These are phyloP conservation scores for Vollenhovia emeryi DNA, from an alignment of 1,140 invertebrate species.

Conservation along the genomic window DNA sequence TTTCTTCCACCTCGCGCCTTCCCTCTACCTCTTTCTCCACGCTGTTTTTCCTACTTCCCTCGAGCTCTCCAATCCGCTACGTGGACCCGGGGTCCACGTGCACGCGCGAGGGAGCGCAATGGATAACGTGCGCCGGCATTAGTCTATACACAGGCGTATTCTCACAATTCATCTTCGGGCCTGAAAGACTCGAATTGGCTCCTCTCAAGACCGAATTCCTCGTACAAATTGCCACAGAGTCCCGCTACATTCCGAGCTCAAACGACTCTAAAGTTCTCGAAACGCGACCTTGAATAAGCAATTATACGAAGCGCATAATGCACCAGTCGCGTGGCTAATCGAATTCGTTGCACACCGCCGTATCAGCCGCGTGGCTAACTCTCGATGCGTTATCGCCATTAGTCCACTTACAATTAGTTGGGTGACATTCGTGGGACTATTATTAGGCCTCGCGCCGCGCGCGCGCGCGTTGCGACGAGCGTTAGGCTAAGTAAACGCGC, in stretches of 20 bases:
- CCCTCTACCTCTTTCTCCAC: conserved; percentile 9
- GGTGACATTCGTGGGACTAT: conserved; percentile 10
- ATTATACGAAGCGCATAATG: neutral
- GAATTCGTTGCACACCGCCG: neutral
- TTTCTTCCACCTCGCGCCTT: conserved; percentile 49
- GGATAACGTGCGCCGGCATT: neutral
- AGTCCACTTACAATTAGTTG: conserved; percentile 64
- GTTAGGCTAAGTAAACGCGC: conserved; percentile 51
- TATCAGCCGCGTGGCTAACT: neutral
- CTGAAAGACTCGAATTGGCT: conserved; percentile 10
- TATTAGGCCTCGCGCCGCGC: conserved; percentile 14
- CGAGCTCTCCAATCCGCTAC: neutral
- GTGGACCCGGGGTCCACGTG: neutral
- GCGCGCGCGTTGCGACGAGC: conserved; percentile 27
- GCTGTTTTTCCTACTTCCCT: neutral
- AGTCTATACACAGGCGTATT: neutral
- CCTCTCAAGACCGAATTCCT: neutral
- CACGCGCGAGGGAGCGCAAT: neutral
- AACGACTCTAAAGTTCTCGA: neutral
- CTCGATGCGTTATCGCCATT: conserved; percentile 34
- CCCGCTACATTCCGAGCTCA: neutral
- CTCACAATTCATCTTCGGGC: conserved; percentile 9
- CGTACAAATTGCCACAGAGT: conserved; percentile 1
- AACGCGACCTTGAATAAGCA: neutral
- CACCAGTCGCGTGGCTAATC: neutral